phyloP scores from a whole-genome alignment of 2,888 invertebrate genomes.

The Charanyca ferruginea region DNA sequence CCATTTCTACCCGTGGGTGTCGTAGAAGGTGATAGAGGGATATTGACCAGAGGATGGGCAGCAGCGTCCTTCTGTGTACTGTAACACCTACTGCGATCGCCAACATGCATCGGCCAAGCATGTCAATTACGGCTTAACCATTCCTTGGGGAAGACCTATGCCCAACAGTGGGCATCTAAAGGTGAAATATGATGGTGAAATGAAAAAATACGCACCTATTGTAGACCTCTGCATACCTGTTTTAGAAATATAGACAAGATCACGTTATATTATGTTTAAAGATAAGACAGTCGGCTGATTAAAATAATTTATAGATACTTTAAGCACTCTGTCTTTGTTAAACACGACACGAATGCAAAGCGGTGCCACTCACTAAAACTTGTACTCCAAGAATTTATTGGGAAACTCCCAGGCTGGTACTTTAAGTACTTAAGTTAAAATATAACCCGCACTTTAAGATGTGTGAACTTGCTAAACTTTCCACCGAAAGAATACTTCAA shows the following conservation, averaged over 20 bases:
- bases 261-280: neutral
- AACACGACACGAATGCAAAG: constrained; percentile 4
- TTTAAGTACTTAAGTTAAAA: constrained; percentile 33
- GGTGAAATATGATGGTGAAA: too few species aligned
- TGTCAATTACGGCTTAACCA: too few species aligned
- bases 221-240: neutral
- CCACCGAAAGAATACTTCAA: constrained; percentile 27
- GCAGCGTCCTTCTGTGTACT: too few species aligned
- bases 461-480: constrained; percentile 36
- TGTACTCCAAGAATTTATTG: constrained; percentile 21
- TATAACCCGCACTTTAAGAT: constrained; percentile 33
- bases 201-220: neutral
- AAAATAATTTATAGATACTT: neutral
- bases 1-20: too few species aligned
- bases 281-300: neutral
- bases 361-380: constrained; percentile 7
- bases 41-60: too few species aligned
- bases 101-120: too few species aligned
- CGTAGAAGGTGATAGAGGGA: too few species aligned
- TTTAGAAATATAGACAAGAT: neutral
- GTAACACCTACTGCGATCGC: too few species aligned
- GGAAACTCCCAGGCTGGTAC: constrained; percentile 20
- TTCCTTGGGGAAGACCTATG: too few species aligned
- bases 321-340: neutral
- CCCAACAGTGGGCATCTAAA: too few species aligned